Percentiles rank a stretch among this genome's conserved stretches.
Evolutionary conservation across 2,888 invertebrate species (phyloP).

Genomic region (Latheticus oryzae): DNA sequence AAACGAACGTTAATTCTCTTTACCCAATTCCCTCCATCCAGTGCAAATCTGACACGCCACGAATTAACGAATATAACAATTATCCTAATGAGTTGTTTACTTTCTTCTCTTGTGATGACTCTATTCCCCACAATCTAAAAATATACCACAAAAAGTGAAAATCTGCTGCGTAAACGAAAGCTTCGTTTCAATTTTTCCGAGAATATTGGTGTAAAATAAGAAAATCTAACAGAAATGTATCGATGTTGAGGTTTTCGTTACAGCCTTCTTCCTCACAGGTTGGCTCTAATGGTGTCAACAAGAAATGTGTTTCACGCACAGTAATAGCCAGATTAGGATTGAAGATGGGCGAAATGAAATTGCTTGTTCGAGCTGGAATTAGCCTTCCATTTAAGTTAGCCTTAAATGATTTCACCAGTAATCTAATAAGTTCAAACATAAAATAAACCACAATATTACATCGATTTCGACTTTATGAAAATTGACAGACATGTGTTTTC

Average conservation of each 20-base stretch:
- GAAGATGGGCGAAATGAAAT: constrained; percentile 35
- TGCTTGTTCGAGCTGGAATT: constrained; percentile 30
- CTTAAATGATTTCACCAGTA: too few species aligned
- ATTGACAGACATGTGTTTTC: too few species aligned
- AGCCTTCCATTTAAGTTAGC: constrained; percentile 25
- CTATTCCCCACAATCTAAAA: too few species aligned
- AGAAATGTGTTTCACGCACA: constrained; percentile 42
- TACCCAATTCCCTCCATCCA: constrained; percentile 7
- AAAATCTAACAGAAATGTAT: constrained; percentile 24
- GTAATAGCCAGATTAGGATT: constrained; percentile 43
- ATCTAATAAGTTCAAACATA: too few species aligned
- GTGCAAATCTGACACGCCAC: constrained; percentile 24
- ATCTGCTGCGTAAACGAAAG: neutral
- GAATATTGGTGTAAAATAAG: constrained; percentile 21
- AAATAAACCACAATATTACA: too few species aligned
- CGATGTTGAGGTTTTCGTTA: constrained; percentile 18
- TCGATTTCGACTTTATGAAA: too few species aligned
- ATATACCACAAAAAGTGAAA: too few species aligned
- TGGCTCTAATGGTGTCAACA: constrained; percentile 39
- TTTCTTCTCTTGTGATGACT: constrained; percentile 21
- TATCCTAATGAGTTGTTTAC: constrained; percentile 38
- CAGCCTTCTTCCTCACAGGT: constrained; percentile 32
- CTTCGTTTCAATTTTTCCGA: constrained; percentile 14
- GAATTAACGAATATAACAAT: constrained; percentile 33
- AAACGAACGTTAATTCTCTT: constrained; percentile 28